Evolutionary conservation across 2,888 invertebrate species (phyloP).

Genomic region (Mellilla xanthometata): DNA sequence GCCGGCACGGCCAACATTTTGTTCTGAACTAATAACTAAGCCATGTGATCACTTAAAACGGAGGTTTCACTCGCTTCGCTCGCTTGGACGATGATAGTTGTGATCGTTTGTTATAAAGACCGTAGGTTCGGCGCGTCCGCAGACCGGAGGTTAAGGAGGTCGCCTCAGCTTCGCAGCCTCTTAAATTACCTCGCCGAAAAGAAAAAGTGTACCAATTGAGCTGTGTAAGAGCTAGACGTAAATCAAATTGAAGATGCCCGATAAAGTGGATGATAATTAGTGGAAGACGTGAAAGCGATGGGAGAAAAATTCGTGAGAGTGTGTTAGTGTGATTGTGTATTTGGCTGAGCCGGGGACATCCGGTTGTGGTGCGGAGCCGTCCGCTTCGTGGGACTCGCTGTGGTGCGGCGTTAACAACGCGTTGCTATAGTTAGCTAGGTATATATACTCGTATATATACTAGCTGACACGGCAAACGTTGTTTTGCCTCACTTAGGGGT

Average conservation of each 20-base stretch:
- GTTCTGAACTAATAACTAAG: too few species aligned
- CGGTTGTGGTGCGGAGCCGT: constrained; percentile 56
- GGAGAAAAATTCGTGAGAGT: constrained; percentile 82
- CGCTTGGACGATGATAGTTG: too few species aligned
- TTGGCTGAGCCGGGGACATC: constrained; percentile 73
- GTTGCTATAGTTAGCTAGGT: too few species aligned
- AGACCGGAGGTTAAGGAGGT: constrained; percentile 43
- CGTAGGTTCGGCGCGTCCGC: too few species aligned
- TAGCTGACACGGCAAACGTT: too few species aligned
- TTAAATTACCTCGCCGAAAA: constrained; percentile 70
- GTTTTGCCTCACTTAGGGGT: too few species aligned
- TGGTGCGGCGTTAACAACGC: too few species aligned
- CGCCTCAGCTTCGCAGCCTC: constrained; percentile 46
- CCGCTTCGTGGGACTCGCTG: too few species aligned
- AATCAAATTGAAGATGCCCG: constrained; percentile 82
- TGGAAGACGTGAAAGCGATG: constrained; percentile 81
- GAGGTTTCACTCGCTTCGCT: too few species aligned
- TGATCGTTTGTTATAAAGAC: constrained; percentile 16
- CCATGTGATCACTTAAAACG: too few species aligned
- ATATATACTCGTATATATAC: too few species aligned
- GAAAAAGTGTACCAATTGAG: constrained; percentile 80
- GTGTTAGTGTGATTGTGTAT: constrained; percentile 79
- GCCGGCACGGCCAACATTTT: too few species aligned
- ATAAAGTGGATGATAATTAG: constrained; percentile 83
- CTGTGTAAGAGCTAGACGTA: constrained; percentile 76